These are phyloP conservation scores for Hirtodrosophila duncani DNA, from an alignment of 2,888 invertebrate genomes.

Conservation along the genomic window DNA sequence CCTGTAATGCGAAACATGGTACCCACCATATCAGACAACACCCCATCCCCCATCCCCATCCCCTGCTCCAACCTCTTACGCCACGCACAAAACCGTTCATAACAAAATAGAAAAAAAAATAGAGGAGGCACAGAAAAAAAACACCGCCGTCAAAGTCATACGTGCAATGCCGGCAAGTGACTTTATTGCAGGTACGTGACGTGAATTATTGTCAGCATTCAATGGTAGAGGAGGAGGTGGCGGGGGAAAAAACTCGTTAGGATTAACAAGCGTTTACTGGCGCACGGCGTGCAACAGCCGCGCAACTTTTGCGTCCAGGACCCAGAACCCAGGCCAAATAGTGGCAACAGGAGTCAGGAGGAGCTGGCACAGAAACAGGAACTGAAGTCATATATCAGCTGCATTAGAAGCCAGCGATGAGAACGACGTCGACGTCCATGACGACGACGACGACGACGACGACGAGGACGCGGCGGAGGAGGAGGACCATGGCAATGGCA, in stretches of 20 bases:
- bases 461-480: slow-evolving; percentile 19
- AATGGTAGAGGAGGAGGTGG: slow-evolving; percentile 13
- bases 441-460: slow-evolving; percentile 29
- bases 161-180: slow-evolving; percentile 70
- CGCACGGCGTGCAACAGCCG: slow-evolving; percentile 58
- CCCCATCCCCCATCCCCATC: not conserved
- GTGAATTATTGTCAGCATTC: slow-evolving; percentile 73
- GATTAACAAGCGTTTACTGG: slow-evolving; percentile 73
- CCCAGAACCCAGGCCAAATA: slow-evolving; percentile 10
- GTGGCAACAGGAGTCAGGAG: too few relatives aligned
- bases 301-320: slow-evolving; percentile 32
- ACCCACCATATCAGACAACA: not conserved
- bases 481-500: slow-evolving; percentile 24
- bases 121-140: slow-evolving; percentile 25
- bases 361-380: too few relatives aligned
- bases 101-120: slow-evolving; percentile 54
- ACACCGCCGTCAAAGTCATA: slow-evolving; percentile 68
- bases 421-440: slow-evolving; percentile 25
- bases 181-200: slow-evolving; percentile 72
- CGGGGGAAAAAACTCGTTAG: slow-evolving; percentile 64
- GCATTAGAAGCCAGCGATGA: slow-evolving; percentile 47
- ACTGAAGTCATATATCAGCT: slow-evolving; percentile 54
- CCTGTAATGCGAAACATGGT: slow-evolving; percentile 29
- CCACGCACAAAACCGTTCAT: slow-evolving; percentile 68
- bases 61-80: not conserved